Conservation (phyloP, 2,113 vertebrate species). For the Dunckerocampus dactyliophorus region DNA sequence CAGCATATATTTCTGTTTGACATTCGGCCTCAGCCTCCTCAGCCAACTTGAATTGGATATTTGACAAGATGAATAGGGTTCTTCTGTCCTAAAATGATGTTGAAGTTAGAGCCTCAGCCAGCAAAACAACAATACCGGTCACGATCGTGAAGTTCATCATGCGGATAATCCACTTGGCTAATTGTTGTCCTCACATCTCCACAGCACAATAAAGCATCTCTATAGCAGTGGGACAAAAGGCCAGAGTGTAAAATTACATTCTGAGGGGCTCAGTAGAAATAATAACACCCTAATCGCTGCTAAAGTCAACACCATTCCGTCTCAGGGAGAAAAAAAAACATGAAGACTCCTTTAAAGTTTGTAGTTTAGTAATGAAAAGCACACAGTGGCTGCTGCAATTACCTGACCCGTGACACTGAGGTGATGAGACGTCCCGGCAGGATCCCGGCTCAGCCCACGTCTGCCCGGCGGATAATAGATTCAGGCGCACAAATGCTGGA, state of each 20-base stretch:
- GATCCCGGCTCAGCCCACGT: slow-evolving; percentile 47
- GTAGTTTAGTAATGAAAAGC: slow-evolving; percentile 77
- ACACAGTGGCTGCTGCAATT: slow-evolving; percentile 69
- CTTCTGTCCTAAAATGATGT: too few relatives aligned
- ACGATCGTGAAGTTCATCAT: too few relatives aligned
- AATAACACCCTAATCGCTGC: slow-evolving; percentile 56
- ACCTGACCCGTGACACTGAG: slow-evolving; percentile 60
- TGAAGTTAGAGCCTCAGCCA: too few relatives aligned
- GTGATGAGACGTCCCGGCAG: slow-evolving; percentile 65
- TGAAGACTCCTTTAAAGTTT: slow-evolving; percentile 60
- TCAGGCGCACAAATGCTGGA: slow-evolving; percentile 64
- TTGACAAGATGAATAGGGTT: too few relatives aligned
- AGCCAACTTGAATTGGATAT: too few relatives aligned
- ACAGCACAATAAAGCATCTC: slow-evolving; percentile 36
- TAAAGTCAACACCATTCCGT: slow-evolving; percentile 57
- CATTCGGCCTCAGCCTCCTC: too few relatives aligned
- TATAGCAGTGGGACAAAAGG: slow-evolving; percentile 29
- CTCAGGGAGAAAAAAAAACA: slow-evolving; percentile 44
- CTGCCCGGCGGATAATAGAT: slow-evolving; percentile 60
- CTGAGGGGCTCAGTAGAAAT: slow-evolving; percentile 53
- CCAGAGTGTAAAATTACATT: slow-evolving; percentile 43
- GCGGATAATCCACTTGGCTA: slow-evolving; percentile 11
- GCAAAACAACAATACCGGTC: too few relatives aligned
- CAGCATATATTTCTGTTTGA: too few relatives aligned
- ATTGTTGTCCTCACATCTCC: slow-evolving; percentile 39